Percentiles rank a stretch among this genome's conserved stretches.
Evolutionary conservation across 2,113 vertebrate genomes (phyloP).

Genomic region (Salvelinus sp.): DNA sequence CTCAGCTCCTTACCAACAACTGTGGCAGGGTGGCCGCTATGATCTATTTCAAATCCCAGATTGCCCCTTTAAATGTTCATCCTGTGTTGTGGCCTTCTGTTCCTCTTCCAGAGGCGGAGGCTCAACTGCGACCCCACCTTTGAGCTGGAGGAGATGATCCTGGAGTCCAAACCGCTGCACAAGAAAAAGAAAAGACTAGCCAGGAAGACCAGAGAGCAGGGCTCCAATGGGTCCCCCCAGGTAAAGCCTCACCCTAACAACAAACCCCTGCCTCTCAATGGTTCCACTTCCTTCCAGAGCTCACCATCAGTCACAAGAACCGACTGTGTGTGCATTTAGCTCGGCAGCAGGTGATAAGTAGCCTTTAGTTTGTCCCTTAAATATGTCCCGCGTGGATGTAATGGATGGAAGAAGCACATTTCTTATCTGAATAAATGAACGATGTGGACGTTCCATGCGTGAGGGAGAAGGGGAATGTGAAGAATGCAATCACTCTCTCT

Average conservation of each 20-base stretch:
- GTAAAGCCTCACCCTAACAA: constrained; percentile 58
- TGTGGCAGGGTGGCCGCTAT: neutral
- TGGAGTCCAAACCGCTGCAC: constrained; percentile 96
- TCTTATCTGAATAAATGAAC: constrained; percentile 39
- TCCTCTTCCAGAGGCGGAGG: constrained; percentile 80
- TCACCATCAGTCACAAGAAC: constrained; percentile 28
- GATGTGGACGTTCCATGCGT: neutral
- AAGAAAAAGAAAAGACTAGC: constrained; percentile 97
- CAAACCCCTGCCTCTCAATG: neutral
- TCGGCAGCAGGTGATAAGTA: constrained; percentile 27
- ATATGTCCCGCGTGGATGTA: constrained; percentile 27
- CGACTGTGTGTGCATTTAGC: neutral
- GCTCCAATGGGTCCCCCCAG: constrained; percentile 80
- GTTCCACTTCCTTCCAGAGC: neutral
- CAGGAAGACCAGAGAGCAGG: constrained; percentile 82
- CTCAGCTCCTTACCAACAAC: too few relatives aligned
- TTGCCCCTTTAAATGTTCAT: neutral
- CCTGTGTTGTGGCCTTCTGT: neutral
- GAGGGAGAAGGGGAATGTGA: constrained; percentile 11
- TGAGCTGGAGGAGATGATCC: constrained; percentile 98
- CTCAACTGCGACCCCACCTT: constrained; percentile 96
- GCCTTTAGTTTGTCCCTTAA: constrained; percentile 40
- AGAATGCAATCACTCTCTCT: constrained; percentile 24
- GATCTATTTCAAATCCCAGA: neutral
- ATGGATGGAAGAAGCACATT: constrained; percentile 26